A percentile compares a stretch with the other conserved stretches of the same genome.
phyloP scores from a whole-genome alignment of 2,113 vertebrate species.

The Tragelaphus imberbis region DNA sequence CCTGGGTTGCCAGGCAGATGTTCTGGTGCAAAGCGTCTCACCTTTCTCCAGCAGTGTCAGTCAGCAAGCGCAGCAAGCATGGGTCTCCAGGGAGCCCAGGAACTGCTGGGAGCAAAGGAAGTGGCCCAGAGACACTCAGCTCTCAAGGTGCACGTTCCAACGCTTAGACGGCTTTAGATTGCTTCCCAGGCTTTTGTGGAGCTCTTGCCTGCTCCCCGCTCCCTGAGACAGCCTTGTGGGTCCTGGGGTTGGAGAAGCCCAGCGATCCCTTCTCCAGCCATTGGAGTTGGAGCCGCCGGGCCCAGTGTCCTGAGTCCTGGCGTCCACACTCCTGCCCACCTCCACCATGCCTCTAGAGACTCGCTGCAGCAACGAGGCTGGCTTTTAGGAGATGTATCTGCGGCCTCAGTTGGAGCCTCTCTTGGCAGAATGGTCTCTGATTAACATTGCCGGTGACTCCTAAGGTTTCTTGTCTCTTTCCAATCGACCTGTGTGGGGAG shows the following conservation, averaged over 20 bases:
- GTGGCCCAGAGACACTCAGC: background rate
- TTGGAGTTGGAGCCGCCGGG: background rate
- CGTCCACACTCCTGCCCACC: background rate
- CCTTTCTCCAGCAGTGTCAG: background rate
- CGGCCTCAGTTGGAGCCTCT: background rate
- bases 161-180: background rate
- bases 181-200: background rate
- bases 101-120: background rate
- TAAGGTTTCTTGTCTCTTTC: constrained; percentile 10
- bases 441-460: background rate
- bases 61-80: background rate
- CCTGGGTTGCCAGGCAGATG: background rate
- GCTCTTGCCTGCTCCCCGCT: accelerated
- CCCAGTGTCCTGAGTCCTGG: background rate
- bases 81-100: background rate
- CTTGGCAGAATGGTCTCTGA: background rate
- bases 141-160: background rate
- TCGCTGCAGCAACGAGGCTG: background rate
- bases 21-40: background rate
- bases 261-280: background rate
- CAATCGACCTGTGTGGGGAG: background rate
- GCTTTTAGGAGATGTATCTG: constrained; percentile 38
- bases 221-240: background rate
- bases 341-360: background rate
- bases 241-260: background rate